A percentile compares a stretch with the other conserved stretches of the same genome.
phyloP scores from a whole-genome alignment of 2,797 vertebrate genomes.

The Hoplostethus atlanticus region DNA sequence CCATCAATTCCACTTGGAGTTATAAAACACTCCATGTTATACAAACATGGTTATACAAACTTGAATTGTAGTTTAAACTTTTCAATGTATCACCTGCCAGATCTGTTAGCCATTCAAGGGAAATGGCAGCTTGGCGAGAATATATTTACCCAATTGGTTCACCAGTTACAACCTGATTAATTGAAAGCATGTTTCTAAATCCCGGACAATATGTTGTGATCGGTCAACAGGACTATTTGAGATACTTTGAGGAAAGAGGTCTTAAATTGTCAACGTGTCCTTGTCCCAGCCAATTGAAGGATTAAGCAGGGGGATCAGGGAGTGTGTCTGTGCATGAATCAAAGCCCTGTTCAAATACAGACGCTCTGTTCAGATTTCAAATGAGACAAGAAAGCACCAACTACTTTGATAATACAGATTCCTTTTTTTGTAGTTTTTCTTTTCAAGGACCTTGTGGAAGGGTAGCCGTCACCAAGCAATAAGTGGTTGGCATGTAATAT shows the following conservation, averaged over 20 bases:
- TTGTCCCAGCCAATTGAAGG: slow-evolving; percentile 85
- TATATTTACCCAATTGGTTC: slow-evolving; percentile 57
- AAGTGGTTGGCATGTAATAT: slow-evolving; percentile 44
- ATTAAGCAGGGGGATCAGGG: slow-evolving; percentile 85
- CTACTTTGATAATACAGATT: slow-evolving; percentile 65
- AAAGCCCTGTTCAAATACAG: slow-evolving; percentile 85
- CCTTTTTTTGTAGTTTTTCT: slow-evolving; percentile 56
- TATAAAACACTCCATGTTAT: slow-evolving; percentile 37
- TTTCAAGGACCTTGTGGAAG: slow-evolving; percentile 65
- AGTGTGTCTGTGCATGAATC: slow-evolving; percentile 89
- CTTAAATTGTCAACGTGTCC: slow-evolving; percentile 89
- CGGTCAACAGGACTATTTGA: slow-evolving; percentile 82
- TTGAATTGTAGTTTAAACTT: slow-evolving; percentile 51
- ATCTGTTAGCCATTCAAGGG: slow-evolving; percentile 20
- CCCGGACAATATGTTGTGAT: slow-evolving; percentile 72
- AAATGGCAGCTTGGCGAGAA: slow-evolving; percentile 47
- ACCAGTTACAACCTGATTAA: slow-evolving; percentile 75
- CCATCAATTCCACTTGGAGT: slow-evolving; percentile 18
- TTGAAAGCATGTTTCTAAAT: slow-evolving; percentile 75
- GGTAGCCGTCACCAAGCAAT: slow-evolving; percentile 63
- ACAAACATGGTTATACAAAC: slow-evolving; percentile 44
- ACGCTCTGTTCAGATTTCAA: slow-evolving; percentile 77
- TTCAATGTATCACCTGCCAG: slow-evolving; percentile 36
- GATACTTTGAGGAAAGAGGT: slow-evolving; percentile 79
- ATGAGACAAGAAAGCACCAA: slow-evolving; percentile 74